These are phyloP conservation scores for Meghimatium bilineatum DNA, from an alignment of 2,888 invertebrate genomes.

Conservation along the genomic window DNA sequence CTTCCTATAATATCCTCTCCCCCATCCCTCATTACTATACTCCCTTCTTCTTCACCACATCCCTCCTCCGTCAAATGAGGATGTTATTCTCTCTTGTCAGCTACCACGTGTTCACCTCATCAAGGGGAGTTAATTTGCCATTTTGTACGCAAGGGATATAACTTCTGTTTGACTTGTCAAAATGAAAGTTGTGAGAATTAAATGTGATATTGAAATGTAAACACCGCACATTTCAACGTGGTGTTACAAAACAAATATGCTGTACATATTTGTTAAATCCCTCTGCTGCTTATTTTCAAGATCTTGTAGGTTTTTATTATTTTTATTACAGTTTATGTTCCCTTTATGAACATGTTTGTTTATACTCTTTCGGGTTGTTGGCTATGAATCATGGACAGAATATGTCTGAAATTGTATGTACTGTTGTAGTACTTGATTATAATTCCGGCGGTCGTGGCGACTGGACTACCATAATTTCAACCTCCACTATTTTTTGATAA, in stretches of 20 bases:
- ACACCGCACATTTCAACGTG: background rate
- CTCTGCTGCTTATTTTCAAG: no score
- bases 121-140: slow-evolving; percentile 34
- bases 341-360: no score
- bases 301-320: no score
- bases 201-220: slow-evolving; percentile 19
- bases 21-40: background rate
- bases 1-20: background rate
- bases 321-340: no score
- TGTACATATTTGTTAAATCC: background rate
- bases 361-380: no score
- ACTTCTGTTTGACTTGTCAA: slow-evolving; percentile 30
- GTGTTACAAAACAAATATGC: background rate
- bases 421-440: no score
- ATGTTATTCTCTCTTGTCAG: background rate
- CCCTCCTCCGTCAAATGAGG: background rate
- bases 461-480: no score
- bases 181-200: slow-evolving; percentile 5
- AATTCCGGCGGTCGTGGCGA: no score
- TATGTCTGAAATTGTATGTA: no score
- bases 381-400: no score
- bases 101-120: slow-evolving; percentile 13
- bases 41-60: background rate
- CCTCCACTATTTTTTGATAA: no score
- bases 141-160: slow-evolving; percentile 9